phyloP scores from a whole-genome alignment of 2,888 invertebrate species.

The Tiliacea aurago region DNA sequence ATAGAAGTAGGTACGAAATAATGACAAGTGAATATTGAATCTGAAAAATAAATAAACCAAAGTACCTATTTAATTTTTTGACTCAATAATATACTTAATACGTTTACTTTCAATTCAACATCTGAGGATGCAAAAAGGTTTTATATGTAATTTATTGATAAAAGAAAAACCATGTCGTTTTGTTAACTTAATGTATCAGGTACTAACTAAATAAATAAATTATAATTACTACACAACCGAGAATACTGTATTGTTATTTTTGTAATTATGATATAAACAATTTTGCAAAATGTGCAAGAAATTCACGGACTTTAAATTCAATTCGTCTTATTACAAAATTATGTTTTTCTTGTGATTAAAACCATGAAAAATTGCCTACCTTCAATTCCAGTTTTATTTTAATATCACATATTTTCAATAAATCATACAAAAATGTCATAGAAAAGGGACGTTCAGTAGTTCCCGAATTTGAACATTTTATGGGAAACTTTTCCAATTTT shows the following conservation, averaged over 20 bases:
- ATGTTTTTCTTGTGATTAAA: too few species aligned
- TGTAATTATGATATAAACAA: neutral
- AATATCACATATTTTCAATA: too few species aligned
- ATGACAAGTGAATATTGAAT: neutral
- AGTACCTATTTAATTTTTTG: too few species aligned
- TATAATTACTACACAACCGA: neutral
- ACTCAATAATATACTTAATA: slow-evolving; percentile 1
- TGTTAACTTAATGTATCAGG: neutral
- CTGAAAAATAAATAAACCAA: neutral
- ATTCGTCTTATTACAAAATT: neutral
- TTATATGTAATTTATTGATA: slow-evolving; percentile 4
- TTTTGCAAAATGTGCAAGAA: neutral
- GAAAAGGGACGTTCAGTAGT: too few species aligned
- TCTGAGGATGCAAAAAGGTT: slow-evolving; percentile 21
- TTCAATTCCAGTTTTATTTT: too few species aligned
- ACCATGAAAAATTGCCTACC: too few species aligned
- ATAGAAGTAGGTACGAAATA: neutral
- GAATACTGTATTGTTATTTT: neutral
- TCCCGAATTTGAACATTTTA: too few species aligned
- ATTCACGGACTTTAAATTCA: neutral
- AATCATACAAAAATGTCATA: too few species aligned
- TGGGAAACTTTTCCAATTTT: too few species aligned
- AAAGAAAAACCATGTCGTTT: slow-evolving; percentile 11
- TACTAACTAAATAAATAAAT: neutral
- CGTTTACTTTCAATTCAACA: neutral